phyloP scores from a whole-genome alignment of 2,888 invertebrate species.

The Trachelus stipa region DNA sequence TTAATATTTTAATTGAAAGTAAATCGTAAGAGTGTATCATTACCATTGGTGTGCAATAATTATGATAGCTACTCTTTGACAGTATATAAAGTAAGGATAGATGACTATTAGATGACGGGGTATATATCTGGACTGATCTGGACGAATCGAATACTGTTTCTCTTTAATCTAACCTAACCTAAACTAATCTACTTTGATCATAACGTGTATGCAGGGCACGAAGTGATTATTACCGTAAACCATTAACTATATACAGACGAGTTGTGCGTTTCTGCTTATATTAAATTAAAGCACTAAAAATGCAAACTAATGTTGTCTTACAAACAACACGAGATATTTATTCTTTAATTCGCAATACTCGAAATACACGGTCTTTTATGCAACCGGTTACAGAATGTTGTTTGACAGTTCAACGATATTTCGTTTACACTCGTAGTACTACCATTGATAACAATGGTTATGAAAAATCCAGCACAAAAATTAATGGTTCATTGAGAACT shows the following conservation, averaged over 20 bases:
- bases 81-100: background rate
- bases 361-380: background rate
- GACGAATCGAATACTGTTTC: background rate
- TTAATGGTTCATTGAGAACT: background rate
- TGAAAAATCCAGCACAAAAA: background rate
- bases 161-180: background rate
- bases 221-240: background rate
- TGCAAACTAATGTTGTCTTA: background rate
- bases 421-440: background rate
- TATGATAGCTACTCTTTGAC: background rate
- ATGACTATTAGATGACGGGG: background rate
- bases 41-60: background rate
- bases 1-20: background rate
- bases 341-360: background rate
- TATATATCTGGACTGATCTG: background rate
- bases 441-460: background rate
- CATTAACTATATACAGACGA: background rate
- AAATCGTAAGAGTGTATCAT: background rate
- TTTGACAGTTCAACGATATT: background rate
- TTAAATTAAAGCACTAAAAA: background rate
- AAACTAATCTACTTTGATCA: no score
- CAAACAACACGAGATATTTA: background rate
- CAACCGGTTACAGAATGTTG: background rate
- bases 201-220: background rate
- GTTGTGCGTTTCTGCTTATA: background rate